Conservation (phyloP, 2,797 vertebrate genomes). For the Oreochromis mossambicus region DNA sequence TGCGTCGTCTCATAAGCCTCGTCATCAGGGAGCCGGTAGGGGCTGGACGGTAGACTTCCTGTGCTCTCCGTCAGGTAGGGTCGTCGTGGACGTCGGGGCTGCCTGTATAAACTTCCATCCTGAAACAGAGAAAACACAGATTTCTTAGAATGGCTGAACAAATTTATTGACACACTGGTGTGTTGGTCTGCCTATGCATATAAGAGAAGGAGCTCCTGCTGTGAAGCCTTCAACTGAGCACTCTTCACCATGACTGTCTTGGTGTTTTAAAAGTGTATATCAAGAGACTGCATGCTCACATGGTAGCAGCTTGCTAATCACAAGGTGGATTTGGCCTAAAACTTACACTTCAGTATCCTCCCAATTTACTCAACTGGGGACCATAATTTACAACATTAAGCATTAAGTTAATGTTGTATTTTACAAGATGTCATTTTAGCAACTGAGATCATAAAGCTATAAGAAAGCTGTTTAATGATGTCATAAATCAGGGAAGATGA, state of each 20-base stretch:
- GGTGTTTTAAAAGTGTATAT: not conserved
- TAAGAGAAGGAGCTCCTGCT: not conserved
- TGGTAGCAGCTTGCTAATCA: not conserved
- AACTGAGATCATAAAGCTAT: not conserved
- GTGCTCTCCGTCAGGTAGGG: constrained; percentile 90
- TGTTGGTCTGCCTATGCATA: not conserved
- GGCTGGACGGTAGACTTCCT: constrained; percentile 92
- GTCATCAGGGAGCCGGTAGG: constrained; percentile 89
- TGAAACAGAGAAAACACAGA: constrained; percentile 7
- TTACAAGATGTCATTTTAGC: not conserved
- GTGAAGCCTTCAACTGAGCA: not conserved
- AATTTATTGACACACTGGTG: not conserved
- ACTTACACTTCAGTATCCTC: not conserved
- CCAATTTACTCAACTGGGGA: not conserved
- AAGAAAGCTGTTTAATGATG: not conserved
- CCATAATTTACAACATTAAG: not conserved
- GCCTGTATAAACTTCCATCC: constrained; percentile 71
- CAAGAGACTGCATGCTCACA: not conserved
- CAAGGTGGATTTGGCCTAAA: not conserved
- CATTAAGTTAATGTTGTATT: not conserved
- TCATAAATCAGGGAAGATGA: not conserved
- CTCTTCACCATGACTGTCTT: not conserved
- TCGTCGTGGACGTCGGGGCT: constrained; percentile 82
- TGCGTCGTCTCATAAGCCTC: constrained; percentile 97
- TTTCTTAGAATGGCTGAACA: not conserved